Evolutionary conservation across 2,888 invertebrate genomes (phyloP).

Genomic region (Nipponacmea schrenckii): DNA sequence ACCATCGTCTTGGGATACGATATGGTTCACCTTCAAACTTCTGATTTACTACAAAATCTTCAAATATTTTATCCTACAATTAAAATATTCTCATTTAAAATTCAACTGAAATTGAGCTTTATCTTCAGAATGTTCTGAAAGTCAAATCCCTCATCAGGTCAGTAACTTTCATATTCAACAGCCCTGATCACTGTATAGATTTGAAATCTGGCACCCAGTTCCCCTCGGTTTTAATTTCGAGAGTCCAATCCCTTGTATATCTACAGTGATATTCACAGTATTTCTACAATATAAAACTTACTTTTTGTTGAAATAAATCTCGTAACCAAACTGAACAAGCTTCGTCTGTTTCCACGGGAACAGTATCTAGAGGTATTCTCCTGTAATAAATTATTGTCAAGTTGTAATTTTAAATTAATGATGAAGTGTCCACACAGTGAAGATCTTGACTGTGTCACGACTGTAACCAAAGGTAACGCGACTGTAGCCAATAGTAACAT

Average conservation of each 20-base stretch:
- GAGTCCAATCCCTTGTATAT: too few species aligned
- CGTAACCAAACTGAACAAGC: constrained; percentile 84
- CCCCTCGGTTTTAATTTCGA: too few species aligned
- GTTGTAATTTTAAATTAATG: too few species aligned
- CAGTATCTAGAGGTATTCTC: constrained; percentile 82
- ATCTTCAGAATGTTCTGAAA: background rate
- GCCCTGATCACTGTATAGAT: too few species aligned
- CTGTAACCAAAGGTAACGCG: background rate
- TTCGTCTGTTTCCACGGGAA: constrained; percentile 80
- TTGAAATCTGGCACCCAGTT: too few species aligned
- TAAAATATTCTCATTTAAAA: background rate
- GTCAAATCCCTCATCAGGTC: too few species aligned
- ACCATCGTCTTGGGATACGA: constrained; percentile 46
- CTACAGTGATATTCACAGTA: too few species aligned
- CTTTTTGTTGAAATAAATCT: constrained; percentile 78
- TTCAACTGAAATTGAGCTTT: background rate
- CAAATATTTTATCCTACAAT: constrained; percentile 66
- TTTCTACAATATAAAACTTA: constrained; percentile 25
- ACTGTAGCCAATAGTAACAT: too few species aligned
- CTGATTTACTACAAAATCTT: constrained; percentile 58
- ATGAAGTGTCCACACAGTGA: background rate
- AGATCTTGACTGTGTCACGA: background rate
- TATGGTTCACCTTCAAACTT: constrained; percentile 48
- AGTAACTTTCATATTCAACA: too few species aligned
- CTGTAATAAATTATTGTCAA: constrained; percentile 69